Percentiles rank a stretch among this genome's conserved stretches.
phyloP scores from a whole-genome alignment of 1,140 invertebrate species.

The Aphelenchoides fujianensis region DNA sequence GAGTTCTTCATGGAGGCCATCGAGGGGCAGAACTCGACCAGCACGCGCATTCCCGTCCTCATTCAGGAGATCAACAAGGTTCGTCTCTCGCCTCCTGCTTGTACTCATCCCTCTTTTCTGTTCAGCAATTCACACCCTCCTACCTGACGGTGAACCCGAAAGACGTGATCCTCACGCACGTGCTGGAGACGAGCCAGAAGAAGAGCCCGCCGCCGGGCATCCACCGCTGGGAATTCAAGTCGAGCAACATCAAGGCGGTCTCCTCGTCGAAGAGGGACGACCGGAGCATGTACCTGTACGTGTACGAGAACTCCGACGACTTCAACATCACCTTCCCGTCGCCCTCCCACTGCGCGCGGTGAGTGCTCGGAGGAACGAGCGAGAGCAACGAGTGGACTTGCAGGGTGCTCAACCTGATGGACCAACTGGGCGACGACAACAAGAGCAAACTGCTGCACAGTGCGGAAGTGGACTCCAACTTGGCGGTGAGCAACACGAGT shows the following conservation, averaged over 20 bases:
- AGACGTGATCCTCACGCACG: constrained; percentile 59
- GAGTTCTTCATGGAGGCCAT: constrained; percentile 95
- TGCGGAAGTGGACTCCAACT: constrained; percentile 41
- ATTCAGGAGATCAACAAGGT: constrained; percentile 88
- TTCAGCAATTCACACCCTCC: constrained; percentile 58
- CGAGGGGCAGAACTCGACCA: constrained; percentile 64
- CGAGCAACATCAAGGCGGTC: constrained; percentile 84
- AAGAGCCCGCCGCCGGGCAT: constrained; percentile 79
- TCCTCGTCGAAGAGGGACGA: constrained; percentile 87
- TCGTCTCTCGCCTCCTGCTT: no score
- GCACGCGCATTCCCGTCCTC: constrained; percentile 66
- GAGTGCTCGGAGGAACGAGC: constrained; percentile 64
- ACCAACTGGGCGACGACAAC: constrained; percentile 45
- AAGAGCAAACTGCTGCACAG: constrained; percentile 53
- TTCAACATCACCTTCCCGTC: constrained; percentile 98
- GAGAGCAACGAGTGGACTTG: constrained; percentile 8
- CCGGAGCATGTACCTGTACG: constrained; percentile 90
- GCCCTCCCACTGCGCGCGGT: constrained; percentile 74
- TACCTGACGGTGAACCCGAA: constrained; percentile 56
- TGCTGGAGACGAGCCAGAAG: constrained; percentile 67
- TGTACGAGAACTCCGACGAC: constrained; percentile 94
- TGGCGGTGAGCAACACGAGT: constrained; percentile 36
- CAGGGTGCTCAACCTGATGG: constrained; percentile 47
- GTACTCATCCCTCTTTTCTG: no score
- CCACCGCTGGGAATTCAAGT: constrained; percentile 88